Conservation (phyloP, 2,797 vertebrate species). For the Oryzias sinensis region DNA sequence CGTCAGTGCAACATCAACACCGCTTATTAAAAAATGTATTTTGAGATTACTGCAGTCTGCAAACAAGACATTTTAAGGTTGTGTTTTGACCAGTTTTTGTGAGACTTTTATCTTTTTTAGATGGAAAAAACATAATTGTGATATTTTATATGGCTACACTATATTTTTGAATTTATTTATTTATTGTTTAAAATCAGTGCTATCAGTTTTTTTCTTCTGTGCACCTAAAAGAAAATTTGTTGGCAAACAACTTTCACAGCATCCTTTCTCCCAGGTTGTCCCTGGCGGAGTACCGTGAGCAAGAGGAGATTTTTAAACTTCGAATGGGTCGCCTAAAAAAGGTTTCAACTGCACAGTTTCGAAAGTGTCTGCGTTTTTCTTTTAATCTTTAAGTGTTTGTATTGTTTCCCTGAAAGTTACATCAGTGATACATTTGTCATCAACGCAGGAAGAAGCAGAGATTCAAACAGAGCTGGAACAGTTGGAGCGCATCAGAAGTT, state of each 20-base stretch:
- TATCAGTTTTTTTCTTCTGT: too few species aligned
- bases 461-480: constrained; percentile 95
- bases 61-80: too few species aligned
- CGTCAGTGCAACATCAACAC: constrained; percentile 73
- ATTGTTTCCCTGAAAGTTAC: background rate
- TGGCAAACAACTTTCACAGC: background rate
- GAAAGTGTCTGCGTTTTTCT: background rate
- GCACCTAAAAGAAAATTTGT: background rate
- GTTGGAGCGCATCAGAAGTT: constrained; percentile 94
- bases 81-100: too few species aligned
- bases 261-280: constrained; percentile 82
- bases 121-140: too few species aligned
- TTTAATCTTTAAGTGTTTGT: background rate
- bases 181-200: too few species aligned
- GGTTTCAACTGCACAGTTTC: constrained; percentile 64
- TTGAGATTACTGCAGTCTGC: background rate
- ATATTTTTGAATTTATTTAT: too few species aligned
- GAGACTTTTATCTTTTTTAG: too few species aligned
- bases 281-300: constrained; percentile 96
- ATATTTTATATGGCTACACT: too few species aligned
- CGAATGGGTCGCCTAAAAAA: constrained; percentile 97
- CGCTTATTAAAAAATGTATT: background rate
- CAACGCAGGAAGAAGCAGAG: constrained; percentile 92
- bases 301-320: constrained; percentile 99
- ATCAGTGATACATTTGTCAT: constrained; percentile 2